Conservation (phyloP, 2,888 invertebrate species). For the Drepanosiphum platanoidis region DNA sequence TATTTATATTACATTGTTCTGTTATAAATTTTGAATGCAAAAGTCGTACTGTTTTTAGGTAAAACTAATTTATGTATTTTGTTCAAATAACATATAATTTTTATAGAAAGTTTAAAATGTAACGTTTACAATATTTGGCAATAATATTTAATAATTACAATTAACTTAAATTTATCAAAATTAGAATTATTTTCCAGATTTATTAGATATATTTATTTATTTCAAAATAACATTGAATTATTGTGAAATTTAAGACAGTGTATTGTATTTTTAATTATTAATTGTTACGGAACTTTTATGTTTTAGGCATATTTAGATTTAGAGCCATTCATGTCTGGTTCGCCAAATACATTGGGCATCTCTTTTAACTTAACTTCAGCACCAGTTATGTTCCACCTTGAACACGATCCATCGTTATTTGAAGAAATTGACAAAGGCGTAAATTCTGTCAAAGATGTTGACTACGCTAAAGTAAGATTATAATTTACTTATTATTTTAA, state of each 20-base stretch:
- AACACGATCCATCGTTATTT: constrained; percentile 77
- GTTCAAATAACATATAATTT: too few relatives aligned
- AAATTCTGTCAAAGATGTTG: constrained; percentile 75
- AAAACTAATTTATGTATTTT: too few relatives aligned
- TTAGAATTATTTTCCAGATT: neutral
- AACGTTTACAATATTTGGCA: too few relatives aligned
- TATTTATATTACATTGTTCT: too few relatives aligned
- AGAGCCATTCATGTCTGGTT: constrained; percentile 73
- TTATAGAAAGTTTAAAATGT: too few relatives aligned
- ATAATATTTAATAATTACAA: neutral
- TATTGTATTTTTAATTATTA: neutral
- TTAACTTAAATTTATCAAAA: neutral
- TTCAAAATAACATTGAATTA: neutral
- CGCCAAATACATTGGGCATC: constrained; percentile 69
- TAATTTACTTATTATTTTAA: neutral
- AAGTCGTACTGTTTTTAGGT: too few relatives aligned
- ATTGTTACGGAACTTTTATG: constrained; percentile 9
- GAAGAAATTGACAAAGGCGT: constrained; percentile 76
- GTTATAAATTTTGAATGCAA: too few relatives aligned
- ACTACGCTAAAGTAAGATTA: constrained; percentile 70
- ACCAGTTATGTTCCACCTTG: constrained; percentile 84
- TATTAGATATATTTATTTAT: neutral
- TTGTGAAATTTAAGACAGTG: too few relatives aligned
- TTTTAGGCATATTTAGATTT: constrained; percentile 74
- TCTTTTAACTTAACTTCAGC: constrained; percentile 81